Base-by-base conservation (phyloP, 2,888 invertebrate species). In the Cheilosia impressa region DNA sequence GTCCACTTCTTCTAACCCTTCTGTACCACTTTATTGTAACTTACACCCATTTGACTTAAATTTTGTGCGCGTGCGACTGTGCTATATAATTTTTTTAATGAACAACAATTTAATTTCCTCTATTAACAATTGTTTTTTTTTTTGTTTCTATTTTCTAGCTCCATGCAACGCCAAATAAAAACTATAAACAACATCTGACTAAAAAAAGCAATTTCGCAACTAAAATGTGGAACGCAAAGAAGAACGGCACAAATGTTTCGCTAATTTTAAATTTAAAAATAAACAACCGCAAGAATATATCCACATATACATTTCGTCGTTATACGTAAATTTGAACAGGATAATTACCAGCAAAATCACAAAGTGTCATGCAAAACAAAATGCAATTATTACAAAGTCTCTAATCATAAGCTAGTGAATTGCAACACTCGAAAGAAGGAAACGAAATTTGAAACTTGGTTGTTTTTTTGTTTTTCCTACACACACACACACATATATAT, bases 211-310 rank as follows among this genome's bases (percentile, higher is more conserved):
- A 24, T 47, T n/a, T 57, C 41, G 43, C 7, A 66, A 43, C 53
- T 53, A 84, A 79, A 72, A 84, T 84, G 83, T 66, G 68, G 43
- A 52, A 69, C 73, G 43, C 57, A 68, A 69, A 43, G 69, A 63
- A 60, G 34, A 17, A 22, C 50, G 52, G 13, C 68, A 58, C 60
- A 41, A 73, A 68, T 60, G 34, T 75, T 75, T 75, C 47, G 58
- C 50, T 68, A 17, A 75, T 71, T 52, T 75, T 45, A 68, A 73
- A 79, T 58, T 24, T 53, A 24, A 80, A 52, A 57, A 41, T 34
- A 60, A 75, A 60, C 19, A 75, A 53, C 22, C 53, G 27, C 53
- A 65, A 55, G 2, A 69, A 43, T 47, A 52, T 73, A 57, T 57
- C 68, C 13, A 73, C 62, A 52, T 53, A 75, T 66, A 79, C 75